Evolutionary conservation across 2,888 invertebrate species (phyloP), one percentile per base, ranked within the genome.

Genomic region (Xanthorhoe spadicearia): DNA sequence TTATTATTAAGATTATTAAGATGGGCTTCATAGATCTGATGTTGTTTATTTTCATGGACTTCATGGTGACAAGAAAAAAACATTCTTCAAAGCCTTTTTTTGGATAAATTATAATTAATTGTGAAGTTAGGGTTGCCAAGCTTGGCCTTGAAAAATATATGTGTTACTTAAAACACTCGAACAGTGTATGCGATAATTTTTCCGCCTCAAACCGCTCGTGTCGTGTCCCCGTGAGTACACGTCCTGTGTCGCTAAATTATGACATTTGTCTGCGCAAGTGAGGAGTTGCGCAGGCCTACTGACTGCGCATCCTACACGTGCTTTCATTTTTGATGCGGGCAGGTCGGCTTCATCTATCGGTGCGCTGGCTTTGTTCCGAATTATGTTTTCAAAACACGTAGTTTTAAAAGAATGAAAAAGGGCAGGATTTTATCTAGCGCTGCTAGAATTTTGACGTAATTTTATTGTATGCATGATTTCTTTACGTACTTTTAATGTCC

Each of bases 241-340:
- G 18, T 58, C 61, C 57, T 68, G 74, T 70, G 71, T 61, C 64
- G 61, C 77, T 85, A 85, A 86, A 86, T 85, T 82, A 86, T 86
- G 83, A 85, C 85, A 87, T 87, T 87, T 82, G 83, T 87, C 73
- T 79, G 83, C 76, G 77, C 74, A 77, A 72, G 77, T 75, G 76
- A 72, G 78, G 64, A 50, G 52, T 51, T 19, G 79, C 74, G 71
- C 74, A 66, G 74, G 64, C 64, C 79, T 78, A 78, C 80, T 77
- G 74, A 78, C 80, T 77, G 74, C 74, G 73, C 74, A 74, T 79
- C 83, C 78, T 58, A 54, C 70, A 61, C 54, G 60, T 57, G 53
- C n/a, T 17, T 54, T 8, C 54, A 50, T 51, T 50, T 43, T 18
- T 51, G 43, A 56, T 62, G 62, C 38, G 38, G 28, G 17, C 17